Evolutionary conservation across 2,113 vertebrate genomes (phyloP).

Genomic region (Puma concolor): DNA sequence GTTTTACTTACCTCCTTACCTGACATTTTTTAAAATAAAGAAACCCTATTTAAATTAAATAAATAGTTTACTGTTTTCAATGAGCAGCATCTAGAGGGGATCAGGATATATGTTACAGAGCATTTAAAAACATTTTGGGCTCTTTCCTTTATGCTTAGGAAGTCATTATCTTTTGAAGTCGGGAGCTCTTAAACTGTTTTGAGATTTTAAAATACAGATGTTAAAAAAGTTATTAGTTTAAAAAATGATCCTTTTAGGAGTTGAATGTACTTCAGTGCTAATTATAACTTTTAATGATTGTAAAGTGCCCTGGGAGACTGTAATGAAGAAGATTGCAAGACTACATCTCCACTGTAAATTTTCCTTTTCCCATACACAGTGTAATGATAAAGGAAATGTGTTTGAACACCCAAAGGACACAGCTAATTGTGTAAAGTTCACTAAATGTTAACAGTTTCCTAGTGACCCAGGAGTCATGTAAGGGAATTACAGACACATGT

Average conservation of each 20-base stretch:
- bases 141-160: conserved; percentile 40
- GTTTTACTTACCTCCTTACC: background rate
- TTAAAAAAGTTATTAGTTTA: conserved; percentile 70
- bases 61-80: conserved; percentile 33
- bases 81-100: conserved; percentile 12
- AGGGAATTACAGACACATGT: conserved; percentile 65
- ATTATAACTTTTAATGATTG: conserved; percentile 69
- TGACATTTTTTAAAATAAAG: background rate
- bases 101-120: conserved; percentile 31
- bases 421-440: conserved; percentile 71
- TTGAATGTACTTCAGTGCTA: conserved; percentile 59
- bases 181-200: conserved; percentile 34
- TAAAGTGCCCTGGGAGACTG: conserved; percentile 38
- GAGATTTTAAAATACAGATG: conserved; percentile 68
- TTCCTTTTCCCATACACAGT: conserved; percentile 41
- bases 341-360: conserved; percentile 51
- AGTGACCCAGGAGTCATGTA: conserved; percentile 61
- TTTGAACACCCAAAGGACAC: conserved; percentile 70
- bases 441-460: conserved; percentile 69
- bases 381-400: conserved; percentile 62
- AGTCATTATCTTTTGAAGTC: conserved; percentile 43
- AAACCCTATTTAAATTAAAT: background rate
- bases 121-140: conserved; percentile 60
- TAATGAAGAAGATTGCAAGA: conserved; percentile 52
- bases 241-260: conserved; percentile 71